A percentile compares a stretch with the other conserved stretches of the same genome.
phyloP scores from a whole-genome alignment of 2,113 vertebrate genomes.

The Microcebus lehilahytsara region DNA sequence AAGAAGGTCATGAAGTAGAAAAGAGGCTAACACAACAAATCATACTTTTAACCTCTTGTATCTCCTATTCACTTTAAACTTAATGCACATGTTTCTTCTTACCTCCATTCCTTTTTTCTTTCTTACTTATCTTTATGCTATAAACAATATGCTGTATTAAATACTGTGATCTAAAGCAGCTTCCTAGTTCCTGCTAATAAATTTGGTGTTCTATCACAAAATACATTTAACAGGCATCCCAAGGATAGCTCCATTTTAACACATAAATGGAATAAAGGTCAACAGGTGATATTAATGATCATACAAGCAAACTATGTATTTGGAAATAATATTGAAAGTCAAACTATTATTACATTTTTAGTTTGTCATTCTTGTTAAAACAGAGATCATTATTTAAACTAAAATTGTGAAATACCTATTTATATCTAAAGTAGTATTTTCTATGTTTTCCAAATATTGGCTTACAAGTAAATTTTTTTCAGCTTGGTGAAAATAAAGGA shows the following conservation, averaged over 20 bases:
- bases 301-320: neutral
- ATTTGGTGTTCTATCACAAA: neutral
- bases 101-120: neutral
- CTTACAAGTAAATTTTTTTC: neutral
- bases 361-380: neutral
- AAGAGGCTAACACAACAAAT: neutral
- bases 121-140: neutral
- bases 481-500: conserved; percentile 32
- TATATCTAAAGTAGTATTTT: neutral
- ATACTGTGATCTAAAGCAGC: neutral
- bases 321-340: neutral
- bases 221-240: neutral
- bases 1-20: neutral
- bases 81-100: neutral
- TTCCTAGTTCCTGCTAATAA: neutral
- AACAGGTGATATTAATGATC: neutral
- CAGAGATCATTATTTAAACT: neutral
- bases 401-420: neutral
- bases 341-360: neutral
- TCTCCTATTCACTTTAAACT: neutral
- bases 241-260: neutral
- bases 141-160: neutral
- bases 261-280: neutral
- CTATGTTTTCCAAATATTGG: neutral
- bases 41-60: neutral